Evolutionary conservation across 2,113 vertebrate genomes (phyloP).

Genomic region (Grammomys dolichurus): DNA sequence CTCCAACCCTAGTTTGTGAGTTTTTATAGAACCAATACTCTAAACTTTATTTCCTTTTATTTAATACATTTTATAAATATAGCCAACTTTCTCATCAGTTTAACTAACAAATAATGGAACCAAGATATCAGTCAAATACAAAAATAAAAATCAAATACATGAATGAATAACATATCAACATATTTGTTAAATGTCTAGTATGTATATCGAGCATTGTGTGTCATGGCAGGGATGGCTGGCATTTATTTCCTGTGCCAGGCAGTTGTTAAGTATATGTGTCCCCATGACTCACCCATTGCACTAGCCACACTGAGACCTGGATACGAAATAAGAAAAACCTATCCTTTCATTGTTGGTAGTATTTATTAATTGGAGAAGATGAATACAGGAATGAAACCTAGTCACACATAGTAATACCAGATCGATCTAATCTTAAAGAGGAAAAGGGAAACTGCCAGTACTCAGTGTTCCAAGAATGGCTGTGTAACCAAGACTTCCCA

Average conservation of each 20-base stretch:
- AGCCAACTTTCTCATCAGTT: not conserved
- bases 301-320: too few relatives aligned
- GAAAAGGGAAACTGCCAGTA: not conserved
- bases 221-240: not conserved
- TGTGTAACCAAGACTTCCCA: conserved; percentile 76
- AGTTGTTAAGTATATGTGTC: not conserved
- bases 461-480: conserved; percentile 41
- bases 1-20: not conserved
- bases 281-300: not conserved
- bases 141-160: conserved; percentile 27
- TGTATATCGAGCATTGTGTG: not conserved
- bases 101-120: not conserved
- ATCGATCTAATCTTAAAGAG: not conserved
- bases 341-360: not conserved
- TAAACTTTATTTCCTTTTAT: not conserved
- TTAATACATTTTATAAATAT: conserved; percentile 2
- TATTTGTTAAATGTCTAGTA: not conserved
- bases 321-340: not conserved
- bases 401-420: not conserved
- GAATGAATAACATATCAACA: not conserved
- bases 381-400: not conserved
- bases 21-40: not conserved
- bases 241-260: not conserved
- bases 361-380: conserved; percentile 27
- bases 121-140: not conserved